phyloP scores from a whole-genome alignment of 1,140 invertebrate genomes.

The Saccostrea echinata region DNA sequence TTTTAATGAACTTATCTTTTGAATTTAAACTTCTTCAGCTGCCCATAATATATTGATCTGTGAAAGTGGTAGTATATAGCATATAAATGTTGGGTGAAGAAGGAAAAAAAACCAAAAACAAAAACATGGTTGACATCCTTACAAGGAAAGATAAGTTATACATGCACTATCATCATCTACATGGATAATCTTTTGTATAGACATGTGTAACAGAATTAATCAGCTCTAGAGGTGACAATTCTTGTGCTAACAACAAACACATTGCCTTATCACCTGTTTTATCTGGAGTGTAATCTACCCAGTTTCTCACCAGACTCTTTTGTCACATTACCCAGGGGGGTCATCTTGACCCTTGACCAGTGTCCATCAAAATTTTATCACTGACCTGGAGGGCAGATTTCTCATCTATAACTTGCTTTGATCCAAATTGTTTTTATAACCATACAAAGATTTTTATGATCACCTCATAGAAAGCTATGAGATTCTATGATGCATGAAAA shows the following conservation, averaged over 20 bases:
- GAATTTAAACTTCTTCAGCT: too few relatives aligned
- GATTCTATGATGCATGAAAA: slow-evolving; percentile 15
- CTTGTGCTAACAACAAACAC: neutral
- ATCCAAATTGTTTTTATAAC: neutral
- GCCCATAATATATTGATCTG: too few relatives aligned
- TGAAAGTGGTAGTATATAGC: too few relatives aligned
- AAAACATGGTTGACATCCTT: neutral
- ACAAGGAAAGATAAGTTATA: slow-evolving; percentile 1
- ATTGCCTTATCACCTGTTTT: neutral
- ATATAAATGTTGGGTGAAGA: too few relatives aligned
- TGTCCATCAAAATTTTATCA: slow-evolving; percentile 17
- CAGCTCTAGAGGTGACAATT: slow-evolving; percentile 1
- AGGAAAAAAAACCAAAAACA: too few relatives aligned
- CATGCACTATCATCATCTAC: neutral
- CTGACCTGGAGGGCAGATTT: neutral
- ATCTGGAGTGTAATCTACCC: neutral
- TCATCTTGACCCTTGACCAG: slow-evolving; percentile 13
- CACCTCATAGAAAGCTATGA: slow-evolving; percentile 8
- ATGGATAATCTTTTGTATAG: neutral
- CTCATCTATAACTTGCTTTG: neutral
- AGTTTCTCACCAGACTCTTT: neutral
- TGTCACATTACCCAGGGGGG: slow-evolving; percentile 29
- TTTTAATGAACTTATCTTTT: too few relatives aligned
- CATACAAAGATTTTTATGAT: slow-evolving; percentile 11
- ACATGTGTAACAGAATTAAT: neutral